Percentiles rank a stretch among this genome's conserved stretches.
Conservation (phyloP, 2,113 vertebrate genomes). For the Leiothrix lutea region DNA sequence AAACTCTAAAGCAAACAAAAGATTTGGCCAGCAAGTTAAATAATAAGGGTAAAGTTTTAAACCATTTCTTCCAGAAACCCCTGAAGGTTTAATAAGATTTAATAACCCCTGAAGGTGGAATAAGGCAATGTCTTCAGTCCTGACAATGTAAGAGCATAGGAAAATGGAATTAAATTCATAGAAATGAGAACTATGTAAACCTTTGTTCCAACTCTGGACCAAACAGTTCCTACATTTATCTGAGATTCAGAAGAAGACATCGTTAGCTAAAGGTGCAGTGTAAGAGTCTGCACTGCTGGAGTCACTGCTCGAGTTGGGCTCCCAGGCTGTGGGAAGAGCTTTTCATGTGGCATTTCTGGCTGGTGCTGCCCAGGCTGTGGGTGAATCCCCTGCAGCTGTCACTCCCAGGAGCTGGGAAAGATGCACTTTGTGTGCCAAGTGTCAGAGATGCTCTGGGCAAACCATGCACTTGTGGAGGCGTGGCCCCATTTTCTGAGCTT, state of each 20-base stretch:
- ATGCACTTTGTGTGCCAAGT: background rate
- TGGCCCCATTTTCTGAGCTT: background rate
- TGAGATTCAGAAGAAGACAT: background rate
- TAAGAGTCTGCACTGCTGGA: background rate
- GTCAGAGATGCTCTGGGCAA: background rate
- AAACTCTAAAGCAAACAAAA: conserved; percentile 1
- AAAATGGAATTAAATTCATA: background rate
- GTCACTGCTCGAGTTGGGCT: background rate
- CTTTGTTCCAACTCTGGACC: background rate
- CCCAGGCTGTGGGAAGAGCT: background rate
- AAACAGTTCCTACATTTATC: background rate
- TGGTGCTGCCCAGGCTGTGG: background rate
- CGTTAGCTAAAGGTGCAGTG: background rate
- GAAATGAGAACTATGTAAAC: background rate
- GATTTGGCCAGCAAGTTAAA: background rate
- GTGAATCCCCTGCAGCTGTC: background rate
- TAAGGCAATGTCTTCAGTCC: background rate
- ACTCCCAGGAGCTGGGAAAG: background rate
- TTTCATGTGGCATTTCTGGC: background rate
- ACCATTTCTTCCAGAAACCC: background rate
- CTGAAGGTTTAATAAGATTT: background rate
- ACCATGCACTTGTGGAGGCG: background rate
- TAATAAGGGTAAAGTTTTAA: background rate
- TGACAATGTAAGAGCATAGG: background rate
- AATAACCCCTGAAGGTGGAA: no score